Percentiles rank a stretch among this genome's conserved stretches.
These are phyloP conservation scores for Villa cingulata DNA, from an alignment of 2,888 invertebrate genomes.

Conservation along the genomic window DNA sequence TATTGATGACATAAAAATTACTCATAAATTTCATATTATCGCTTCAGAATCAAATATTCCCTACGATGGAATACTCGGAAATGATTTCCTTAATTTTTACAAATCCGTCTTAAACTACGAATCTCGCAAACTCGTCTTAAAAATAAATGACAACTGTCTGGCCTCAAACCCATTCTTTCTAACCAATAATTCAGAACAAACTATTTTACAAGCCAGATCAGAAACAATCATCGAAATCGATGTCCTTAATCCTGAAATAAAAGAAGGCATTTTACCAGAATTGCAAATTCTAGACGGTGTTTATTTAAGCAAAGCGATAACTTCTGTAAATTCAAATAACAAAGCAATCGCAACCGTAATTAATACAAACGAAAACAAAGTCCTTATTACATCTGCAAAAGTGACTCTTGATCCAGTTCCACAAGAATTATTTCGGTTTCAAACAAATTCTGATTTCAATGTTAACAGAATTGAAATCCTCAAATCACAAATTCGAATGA, in stretches of 20 bases:
- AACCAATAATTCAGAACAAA: no score
- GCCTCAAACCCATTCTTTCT: no score
- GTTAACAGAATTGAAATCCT: neutral
- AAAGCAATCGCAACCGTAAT: neutral
- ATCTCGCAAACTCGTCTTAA: no score
- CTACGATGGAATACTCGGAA: no score
- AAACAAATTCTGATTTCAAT: neutral
- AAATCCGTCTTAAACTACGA: no score
- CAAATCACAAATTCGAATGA: constrained; percentile 4
- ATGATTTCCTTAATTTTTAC: no score
- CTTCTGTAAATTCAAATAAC: neutral
- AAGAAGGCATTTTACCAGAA: neutral
- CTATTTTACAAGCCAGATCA: neutral
- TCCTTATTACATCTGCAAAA: neutral
- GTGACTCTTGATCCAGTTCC: neutral
- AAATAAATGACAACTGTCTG: no score
- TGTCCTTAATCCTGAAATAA: neutral
- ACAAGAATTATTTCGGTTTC: neutral
- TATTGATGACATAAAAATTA: no score
- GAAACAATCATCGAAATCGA: neutral
- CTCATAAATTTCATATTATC: no score
- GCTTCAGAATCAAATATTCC: no score
- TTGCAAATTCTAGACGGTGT: neutral
- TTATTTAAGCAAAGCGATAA: neutral
- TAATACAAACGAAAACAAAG: neutral